Evolutionary conservation across 2,888 invertebrate genomes (phyloP), one percentile per base, ranked within the genome.

Genomic region (Hedya salicella): DNA sequence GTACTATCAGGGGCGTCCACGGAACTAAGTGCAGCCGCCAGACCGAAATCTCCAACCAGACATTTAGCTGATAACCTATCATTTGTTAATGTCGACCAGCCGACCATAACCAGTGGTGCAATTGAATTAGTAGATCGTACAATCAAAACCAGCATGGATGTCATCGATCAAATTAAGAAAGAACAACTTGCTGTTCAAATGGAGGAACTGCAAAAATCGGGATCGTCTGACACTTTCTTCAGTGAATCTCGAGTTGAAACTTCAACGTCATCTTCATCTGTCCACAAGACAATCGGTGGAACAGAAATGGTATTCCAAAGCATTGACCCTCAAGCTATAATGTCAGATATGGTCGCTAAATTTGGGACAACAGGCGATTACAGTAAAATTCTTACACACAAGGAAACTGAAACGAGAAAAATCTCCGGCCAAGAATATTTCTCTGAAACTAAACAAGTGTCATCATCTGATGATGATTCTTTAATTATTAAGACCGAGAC

Each of bases 81-180:
- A 36, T 93, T 93, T 70, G 82, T 92, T 5, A 93, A 92, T 71
- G 89, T 93, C 32, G 91, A 92, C 69, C 93, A 93, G 73, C 93
- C 94, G 32, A 93, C 93, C 21, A 83, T 91, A 36, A 93, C 93
- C 0, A 93, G 85, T 59, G 93, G 93, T 68, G 93, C 93, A 30
- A 93, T 89, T 71, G 94, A 93, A 75, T 80, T 93, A 32, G 93
- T 93, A 11, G 93, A 94, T 75, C 83, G 91, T 40, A 87, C 90
- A 0, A 87, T 92, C 16, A 90, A 91, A 77, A 91, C 88, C 68
- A 91, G 91, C 60, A 85, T 89, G 42, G 84, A 85, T 52, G 88
- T 90, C 0, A 87, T 88, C 46, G 87, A 88, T 70, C 88, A 92
- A 81, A 89, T 89, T 32, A 88, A 89, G 67, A 82, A 86, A 73